Evolutionary conservation across 2,888 invertebrate genomes (phyloP).

Genomic region (Capitulum mitella): DNA sequence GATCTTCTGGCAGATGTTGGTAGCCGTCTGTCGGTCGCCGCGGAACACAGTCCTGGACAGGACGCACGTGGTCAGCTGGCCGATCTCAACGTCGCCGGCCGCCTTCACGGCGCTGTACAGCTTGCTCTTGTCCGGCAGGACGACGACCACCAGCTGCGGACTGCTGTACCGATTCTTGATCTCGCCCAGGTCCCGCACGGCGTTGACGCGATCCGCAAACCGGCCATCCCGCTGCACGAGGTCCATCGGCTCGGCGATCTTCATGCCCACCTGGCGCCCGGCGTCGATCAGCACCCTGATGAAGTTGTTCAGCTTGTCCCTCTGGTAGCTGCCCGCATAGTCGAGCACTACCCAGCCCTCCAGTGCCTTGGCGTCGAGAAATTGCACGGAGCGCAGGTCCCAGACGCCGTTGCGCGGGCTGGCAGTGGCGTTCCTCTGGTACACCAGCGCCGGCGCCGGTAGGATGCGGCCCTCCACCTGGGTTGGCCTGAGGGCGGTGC

Average conservation of each 20-base stretch:
- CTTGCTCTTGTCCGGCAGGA: conserved; percentile 40
- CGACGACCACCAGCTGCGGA: conserved; percentile 45
- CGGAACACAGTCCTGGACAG: conserved; percentile 40
- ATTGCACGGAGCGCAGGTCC: conserved; percentile 38
- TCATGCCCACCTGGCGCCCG: conserved; percentile 35
- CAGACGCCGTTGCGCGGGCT: conserved; percentile 37
- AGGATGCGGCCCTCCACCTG: conserved; percentile 62
- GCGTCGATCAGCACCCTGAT: conserved; percentile 26
- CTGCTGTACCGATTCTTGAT: conserved; percentile 48
- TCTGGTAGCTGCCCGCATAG: conserved; percentile 21
- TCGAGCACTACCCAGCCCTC: conserved; percentile 49
- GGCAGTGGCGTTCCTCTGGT: conserved; percentile 38
- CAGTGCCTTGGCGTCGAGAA: conserved; percentile 39
- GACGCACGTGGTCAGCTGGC: conserved; percentile 44
- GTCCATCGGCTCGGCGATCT: conserved; percentile 31
- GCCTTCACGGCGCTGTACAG: conserved; percentile 46
- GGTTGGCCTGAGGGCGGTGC: conserved; percentile 28
- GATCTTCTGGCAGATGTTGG: conserved; percentile 64
- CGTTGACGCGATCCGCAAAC: conserved; percentile 56
- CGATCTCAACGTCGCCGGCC: conserved; percentile 42
- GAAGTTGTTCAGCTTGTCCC: conserved; percentile 29
- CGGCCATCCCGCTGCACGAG: conserved; percentile 40
- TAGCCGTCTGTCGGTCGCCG: conserved; percentile 52
- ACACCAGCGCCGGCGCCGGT: conserved; percentile 63
- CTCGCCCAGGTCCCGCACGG: conserved; percentile 59